These are phyloP conservation scores for Hapalemur alaotrensis DNA, from an alignment of 2,797 vertebrate genomes.

Conservation along the genomic window DNA sequence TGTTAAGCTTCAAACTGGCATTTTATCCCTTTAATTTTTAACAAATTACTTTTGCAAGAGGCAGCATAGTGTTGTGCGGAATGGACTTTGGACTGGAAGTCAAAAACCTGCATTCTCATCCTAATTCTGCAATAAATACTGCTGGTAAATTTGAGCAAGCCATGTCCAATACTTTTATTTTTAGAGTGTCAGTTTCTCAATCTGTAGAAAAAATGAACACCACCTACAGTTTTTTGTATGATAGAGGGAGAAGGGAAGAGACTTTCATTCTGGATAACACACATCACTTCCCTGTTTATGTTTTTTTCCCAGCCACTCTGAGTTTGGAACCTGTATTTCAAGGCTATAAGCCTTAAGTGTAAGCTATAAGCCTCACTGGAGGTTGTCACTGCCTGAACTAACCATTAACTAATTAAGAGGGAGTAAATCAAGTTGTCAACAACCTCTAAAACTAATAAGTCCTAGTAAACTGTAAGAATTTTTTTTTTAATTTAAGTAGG, in stretches of 20 bases:
- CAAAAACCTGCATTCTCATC: background rate
- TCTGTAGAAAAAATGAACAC: background rate
- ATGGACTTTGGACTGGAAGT: background rate
- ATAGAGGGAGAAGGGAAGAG: background rate
- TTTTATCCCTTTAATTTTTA: background rate
- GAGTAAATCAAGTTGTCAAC: conserved; percentile 60
- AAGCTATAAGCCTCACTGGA: conserved; percentile 18
- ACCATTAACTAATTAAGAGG: conserved; percentile 70
- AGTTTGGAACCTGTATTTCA: conserved; percentile 32
- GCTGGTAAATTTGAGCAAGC: background rate
- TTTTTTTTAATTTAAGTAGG: background rate
- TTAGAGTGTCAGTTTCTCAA: background rate
- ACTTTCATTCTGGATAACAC: background rate
- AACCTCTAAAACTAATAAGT: conserved; percentile 31
- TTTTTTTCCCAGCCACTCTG: background rate
- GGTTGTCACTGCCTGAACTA: conserved; percentile 18
- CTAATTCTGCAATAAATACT: background rate
- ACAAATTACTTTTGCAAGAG: background rate
- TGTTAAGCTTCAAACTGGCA: background rate
- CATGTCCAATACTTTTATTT: background rate
- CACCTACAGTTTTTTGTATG: background rate
- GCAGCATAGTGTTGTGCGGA: background rate
- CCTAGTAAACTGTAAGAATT: background rate
- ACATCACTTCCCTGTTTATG: background rate
- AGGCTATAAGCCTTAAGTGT: background rate